Base-by-base conservation (phyloP, 1,140 invertebrate species). In the Chelonus insularis region DNA sequence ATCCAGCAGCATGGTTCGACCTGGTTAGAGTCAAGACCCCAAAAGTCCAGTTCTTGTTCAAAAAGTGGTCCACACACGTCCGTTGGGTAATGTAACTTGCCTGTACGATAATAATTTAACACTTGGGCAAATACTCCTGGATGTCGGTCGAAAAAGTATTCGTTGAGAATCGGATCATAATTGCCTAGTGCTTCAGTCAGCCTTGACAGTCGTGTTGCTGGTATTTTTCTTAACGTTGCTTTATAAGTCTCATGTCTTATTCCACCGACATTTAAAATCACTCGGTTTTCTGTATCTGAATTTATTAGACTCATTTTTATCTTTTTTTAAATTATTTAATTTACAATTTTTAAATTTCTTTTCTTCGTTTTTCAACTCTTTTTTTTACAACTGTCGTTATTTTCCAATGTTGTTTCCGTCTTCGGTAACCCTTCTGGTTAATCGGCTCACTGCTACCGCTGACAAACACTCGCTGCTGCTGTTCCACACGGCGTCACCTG, bases 1-100 rank as follows among this genome's bases (percentile, higher is more conserved):
- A 98, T 98, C 97, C 97, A 99, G 82, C 97, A 99, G 80, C 97
- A 99, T 0, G 96, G 96, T 79, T 99, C 97, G 62, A 92, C 91
- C 82, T 95, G 92, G 82, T 95, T 96, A 34, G 95, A 91, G 76
- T 97, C 95, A 52, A 97, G 85, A 2, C 95, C 95, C 95, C 95
- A 97, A 78, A 96, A 97, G 80, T 96, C 94, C 47, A 97, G 85
- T 77, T 97, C 97, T 76, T 97, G 96, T 79, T 99, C 97, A 76
- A 99, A 99, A 43, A 99, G 85, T 21, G 97, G 97, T 16, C 96
- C 97, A 73, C 97, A 99, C 1, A 99, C 95, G 75, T 99, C 94
- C 14, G 95, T 97, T 5, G 97, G 97, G 83, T 99, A 99, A 80
- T 99, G 97, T 18, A 99, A 87, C 77, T 98, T 98, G 25, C 96